Percentiles rank a stretch among this genome's conserved stretches.
Conservation (phyloP, 2,113 vertebrate genomes). For the Leuciscus idus region DNA sequence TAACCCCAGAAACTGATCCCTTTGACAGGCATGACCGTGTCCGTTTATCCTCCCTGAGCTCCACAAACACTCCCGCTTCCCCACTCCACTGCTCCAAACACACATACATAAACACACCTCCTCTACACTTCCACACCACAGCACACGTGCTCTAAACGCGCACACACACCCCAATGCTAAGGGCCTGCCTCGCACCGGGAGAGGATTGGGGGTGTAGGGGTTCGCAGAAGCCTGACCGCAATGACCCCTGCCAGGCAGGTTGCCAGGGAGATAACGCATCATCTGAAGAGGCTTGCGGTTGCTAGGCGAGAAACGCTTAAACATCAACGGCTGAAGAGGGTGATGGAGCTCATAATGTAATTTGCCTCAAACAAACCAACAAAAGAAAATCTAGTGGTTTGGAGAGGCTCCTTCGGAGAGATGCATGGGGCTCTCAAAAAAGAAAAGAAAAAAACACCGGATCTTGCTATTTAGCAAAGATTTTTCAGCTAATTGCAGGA, state of each 20-base stretch:
- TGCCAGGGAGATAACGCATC: slow-evolving; percentile 53
- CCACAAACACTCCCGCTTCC: slow-evolving; percentile 15
- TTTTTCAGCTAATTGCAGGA: background rate
- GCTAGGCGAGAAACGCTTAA: slow-evolving; percentile 38
- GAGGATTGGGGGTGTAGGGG: slow-evolving; percentile 18
- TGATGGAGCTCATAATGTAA: slow-evolving; percentile 25
- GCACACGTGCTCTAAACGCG: slow-evolving; percentile 29
- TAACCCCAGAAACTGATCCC: slow-evolving; percentile 44
- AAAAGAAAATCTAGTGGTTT: slow-evolving; percentile 23
- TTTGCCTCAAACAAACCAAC: slow-evolving; percentile 4
- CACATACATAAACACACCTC: slow-evolving; percentile 28
- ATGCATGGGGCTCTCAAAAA: background rate
- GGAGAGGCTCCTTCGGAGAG: slow-evolving; percentile 2
- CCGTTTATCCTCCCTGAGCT: slow-evolving; percentile 33
- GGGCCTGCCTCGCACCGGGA: slow-evolving; percentile 9
- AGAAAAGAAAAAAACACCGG: background rate
- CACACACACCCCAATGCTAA: slow-evolving; percentile 14
- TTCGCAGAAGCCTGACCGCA: slow-evolving; percentile 45
- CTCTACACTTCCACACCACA: slow-evolving; percentile 2
- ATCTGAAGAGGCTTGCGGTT: slow-evolving; percentile 48
- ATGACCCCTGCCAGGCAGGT: slow-evolving; percentile 56
- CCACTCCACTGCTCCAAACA: slow-evolving; percentile 18
- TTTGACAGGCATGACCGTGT: slow-evolving; percentile 38
- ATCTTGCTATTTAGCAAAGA: background rate
- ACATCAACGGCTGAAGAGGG: slow-evolving; percentile 34